Evolutionary conservation across 2,797 vertebrate species (phyloP), one percentile per base, ranked within the genome.

Genomic region (Neosilurus hyrtlii): DNA sequence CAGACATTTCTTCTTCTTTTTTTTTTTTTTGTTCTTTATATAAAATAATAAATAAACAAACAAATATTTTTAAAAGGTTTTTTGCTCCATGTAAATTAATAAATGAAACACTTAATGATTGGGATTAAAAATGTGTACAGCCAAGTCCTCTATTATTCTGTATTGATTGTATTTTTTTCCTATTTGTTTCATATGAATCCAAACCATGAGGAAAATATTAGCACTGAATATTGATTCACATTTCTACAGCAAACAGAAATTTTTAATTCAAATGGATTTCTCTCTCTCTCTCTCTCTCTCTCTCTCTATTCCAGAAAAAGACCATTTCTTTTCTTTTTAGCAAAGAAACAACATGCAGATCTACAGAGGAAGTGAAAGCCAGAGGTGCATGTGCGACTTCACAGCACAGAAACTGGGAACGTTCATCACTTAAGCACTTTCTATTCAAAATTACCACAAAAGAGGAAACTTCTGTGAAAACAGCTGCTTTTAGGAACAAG

Each of bases 371-470:
- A 63, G 75, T 63, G 57, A 79, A 56, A 79, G 65, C 14, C 16
- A 37, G 66, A 16, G 4, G 12, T 52, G 9, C 56, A 72, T 22
- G 9, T 37, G 30, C 3, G 22, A 16, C 70, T 14, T 72, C 49
- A 72, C 65, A 20, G 72, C 52, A 26, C 59, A 14, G 62, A 63
- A 61, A 51, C 35, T 18, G 63, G 70, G 59, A 78, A 61, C 30
- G 57, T 52, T 62, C 78, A 83, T 65, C 51, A 37, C 68, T 35
- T 16, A 83, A 73, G 68, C 76, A 73, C 30, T 72, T 83, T 72
- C 82, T 56, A 72, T 79, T 73, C 57, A 71, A 37, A 3, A 22
- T 35, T 35, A 22, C 15, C 26, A 37, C 73, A 59, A 61, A 75
- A 56, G 9, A 0, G 18, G 26, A 3, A 20, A 56, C 70, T 43